phyloP scores from a whole-genome alignment of 2,113 vertebrate species.

The Salminus brasiliensis region DNA sequence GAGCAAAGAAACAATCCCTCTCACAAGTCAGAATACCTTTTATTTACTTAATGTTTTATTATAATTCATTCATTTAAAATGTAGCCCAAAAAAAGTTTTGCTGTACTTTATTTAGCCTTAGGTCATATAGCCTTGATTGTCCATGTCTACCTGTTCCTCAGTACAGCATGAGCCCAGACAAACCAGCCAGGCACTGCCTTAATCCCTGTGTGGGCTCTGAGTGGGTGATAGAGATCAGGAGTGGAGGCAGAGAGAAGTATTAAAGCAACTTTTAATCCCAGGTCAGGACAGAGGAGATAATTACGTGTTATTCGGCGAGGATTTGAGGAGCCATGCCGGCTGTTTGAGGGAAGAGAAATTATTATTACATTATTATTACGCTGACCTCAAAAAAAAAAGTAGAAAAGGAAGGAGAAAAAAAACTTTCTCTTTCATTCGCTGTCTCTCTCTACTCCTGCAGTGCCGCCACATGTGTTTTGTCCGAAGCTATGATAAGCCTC shows the following conservation, averaged over 20 bases:
- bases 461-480: background rate
- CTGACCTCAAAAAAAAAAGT: constrained; percentile 29
- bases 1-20: too few relatives aligned
- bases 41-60: too few relatives aligned
- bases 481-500: constrained; percentile 41
- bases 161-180: background rate
- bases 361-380: constrained; percentile 49
- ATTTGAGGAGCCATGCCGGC: constrained; percentile 34
- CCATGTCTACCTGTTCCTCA: background rate
- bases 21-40: too few relatives aligned
- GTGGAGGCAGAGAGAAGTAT: constrained; percentile 34
- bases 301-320: constrained; percentile 44
- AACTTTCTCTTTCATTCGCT: background rate
- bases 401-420: constrained; percentile 13
- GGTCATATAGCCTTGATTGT: background rate
- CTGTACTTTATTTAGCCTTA: background rate
- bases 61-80: too few relatives aligned
- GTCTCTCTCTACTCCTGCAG: background rate
- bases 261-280: constrained; percentile 48
- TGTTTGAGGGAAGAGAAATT: constrained; percentile 27
- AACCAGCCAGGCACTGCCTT: constrained; percentile 4
- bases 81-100: background rate
- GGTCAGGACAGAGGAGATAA: constrained; percentile 47
- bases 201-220: constrained; percentile 25
- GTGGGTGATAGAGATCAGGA: constrained; percentile 28